A percentile compares a stretch with the other conserved stretches of the same genome.
Conservation (phyloP, 2,888 invertebrate species). For the Melikaiella ostensackeni region DNA sequence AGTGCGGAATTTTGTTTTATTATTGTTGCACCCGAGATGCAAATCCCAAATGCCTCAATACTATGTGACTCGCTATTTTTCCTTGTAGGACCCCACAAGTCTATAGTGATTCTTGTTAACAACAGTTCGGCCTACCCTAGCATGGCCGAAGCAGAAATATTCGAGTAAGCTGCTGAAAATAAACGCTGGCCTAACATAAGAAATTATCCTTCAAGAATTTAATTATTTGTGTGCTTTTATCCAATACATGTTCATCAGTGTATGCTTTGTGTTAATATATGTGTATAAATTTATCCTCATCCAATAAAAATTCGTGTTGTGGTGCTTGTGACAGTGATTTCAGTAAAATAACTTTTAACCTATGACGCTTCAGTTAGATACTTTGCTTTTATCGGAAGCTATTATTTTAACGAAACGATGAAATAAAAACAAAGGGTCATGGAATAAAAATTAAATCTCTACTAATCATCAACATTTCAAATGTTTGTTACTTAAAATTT, state of each 20-base stretch:
- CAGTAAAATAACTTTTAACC: neutral
- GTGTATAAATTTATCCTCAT: neutral
- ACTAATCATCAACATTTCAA: no score
- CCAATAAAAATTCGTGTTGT: conserved; percentile 2
- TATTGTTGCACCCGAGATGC: neutral
- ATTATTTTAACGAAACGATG: conserved; percentile 12
- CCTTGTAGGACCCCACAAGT: conserved; percentile 28
- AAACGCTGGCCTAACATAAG: conserved; percentile 8
- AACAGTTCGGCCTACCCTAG: conserved; percentile 15
- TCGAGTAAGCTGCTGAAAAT: conserved; percentile 32
- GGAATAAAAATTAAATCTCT: no score
- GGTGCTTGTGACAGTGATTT: conserved; percentile 5
- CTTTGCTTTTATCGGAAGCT: neutral
- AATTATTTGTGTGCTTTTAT: conserved; percentile 11
- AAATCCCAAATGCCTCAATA: conserved; percentile 14
- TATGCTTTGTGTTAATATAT: neutral
- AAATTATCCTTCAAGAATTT: neutral
- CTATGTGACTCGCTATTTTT: conserved; percentile 26
- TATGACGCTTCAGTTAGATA: neutral
- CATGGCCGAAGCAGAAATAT: conserved; percentile 30
- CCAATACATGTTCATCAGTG: neutral
- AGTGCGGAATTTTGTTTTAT: neutral
- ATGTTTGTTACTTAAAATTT: no score
- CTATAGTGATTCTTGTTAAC: conserved; percentile 28
- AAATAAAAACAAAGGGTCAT: neutral